Base-by-base conservation (phyloP, 2,797 vertebrate species). In the Acridotheres tristis region DNA sequence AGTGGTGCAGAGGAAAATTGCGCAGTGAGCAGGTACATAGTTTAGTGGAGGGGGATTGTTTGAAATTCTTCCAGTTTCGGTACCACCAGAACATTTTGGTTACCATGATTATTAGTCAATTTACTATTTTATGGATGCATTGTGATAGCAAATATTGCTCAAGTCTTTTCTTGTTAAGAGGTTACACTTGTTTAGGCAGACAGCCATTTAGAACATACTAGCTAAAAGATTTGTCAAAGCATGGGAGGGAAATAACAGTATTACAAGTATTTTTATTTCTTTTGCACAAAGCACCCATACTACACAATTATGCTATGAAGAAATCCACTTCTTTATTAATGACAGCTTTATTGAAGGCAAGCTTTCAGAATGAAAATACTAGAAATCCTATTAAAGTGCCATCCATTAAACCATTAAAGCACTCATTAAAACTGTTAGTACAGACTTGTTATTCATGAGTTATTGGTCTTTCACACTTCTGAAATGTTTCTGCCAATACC, bases 361-460 rank as follows among this genome's bases (percentile, higher is more conserved):
- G 88, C 93, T 96, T 97, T 97, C 94, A 95, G 91, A 97, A 97
- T 95, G 90, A 96, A 96, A 97, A 93, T 90, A 93, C 88, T 89
- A 92, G 95, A 97, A 97, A 97, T 97, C 83, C 89, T 96, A 61
- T 97, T 97, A 96, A 97, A 97, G 78, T 97, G 90, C 89, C 61
- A 93, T 97, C 97, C 95, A 96, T 98, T 97, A 98, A 98, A 96
- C 95, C 96, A 97, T 97, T 97, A 97, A 95, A 96, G 51, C 79
- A 93, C 78, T 97, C 96, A 95, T 98, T 98, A 97, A 97, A 97
- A 96, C 89, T 96, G 79, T 97, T 98, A 96, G 87, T 95, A 87
- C 29, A 89, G 84, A 91, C 92, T 97, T 96, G 93, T 95, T 97
- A 93, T 96, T 98, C 94, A 88, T 97, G 90, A 97, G 84, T 97